Conservation (phyloP, 2,797 vertebrate species). For the Orestias chungarensis region DNA sequence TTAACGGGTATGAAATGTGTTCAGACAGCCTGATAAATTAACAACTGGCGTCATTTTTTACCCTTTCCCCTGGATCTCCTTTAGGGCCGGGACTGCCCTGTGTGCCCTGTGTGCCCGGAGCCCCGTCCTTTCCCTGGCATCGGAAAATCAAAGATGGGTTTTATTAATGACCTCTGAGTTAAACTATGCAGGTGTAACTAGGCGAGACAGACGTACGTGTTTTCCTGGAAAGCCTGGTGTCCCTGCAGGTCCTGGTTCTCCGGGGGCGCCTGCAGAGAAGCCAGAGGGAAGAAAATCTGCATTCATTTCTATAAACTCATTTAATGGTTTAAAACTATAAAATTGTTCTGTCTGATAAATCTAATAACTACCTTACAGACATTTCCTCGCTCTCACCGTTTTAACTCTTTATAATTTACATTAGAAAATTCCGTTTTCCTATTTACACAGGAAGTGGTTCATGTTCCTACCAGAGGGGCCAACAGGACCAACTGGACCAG, state of each 20-base stretch:
- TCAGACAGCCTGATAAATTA: constrained; percentile 45
- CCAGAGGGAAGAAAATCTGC: constrained; percentile 5
- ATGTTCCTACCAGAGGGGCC: constrained; percentile 67
- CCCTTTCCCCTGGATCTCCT: constrained; percentile 83
- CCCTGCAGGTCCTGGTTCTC: constrained; percentile 83
- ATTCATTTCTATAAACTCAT: neutral
- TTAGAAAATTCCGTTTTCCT: too few relatives aligned
- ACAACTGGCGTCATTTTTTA: constrained; percentile 44
- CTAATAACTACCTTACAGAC: too few relatives aligned
- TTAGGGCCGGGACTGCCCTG: constrained; percentile 77
- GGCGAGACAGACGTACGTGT: constrained; percentile 65
- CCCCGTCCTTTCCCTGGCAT: constrained; percentile 79
- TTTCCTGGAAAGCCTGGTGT: constrained; percentile 76
- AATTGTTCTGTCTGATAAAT: too few relatives aligned
- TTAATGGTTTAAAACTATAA: neutral
- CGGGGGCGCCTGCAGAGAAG: constrained; percentile 75
- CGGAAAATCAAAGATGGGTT: constrained; percentile 23
- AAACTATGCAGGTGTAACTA: neutral
- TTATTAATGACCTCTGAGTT: constrained; percentile 3
- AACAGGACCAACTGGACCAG: constrained; percentile 61
- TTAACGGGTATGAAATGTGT: constrained; percentile 47
- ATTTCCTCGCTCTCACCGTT: too few relatives aligned
- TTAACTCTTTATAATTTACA: too few relatives aligned
- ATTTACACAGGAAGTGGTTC: neutral
- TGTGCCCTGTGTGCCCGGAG: constrained; percentile 75